Base-by-base conservation (phyloP, 2,113 vertebrate genomes). In the Cyphomyrus discorhynchus region DNA sequence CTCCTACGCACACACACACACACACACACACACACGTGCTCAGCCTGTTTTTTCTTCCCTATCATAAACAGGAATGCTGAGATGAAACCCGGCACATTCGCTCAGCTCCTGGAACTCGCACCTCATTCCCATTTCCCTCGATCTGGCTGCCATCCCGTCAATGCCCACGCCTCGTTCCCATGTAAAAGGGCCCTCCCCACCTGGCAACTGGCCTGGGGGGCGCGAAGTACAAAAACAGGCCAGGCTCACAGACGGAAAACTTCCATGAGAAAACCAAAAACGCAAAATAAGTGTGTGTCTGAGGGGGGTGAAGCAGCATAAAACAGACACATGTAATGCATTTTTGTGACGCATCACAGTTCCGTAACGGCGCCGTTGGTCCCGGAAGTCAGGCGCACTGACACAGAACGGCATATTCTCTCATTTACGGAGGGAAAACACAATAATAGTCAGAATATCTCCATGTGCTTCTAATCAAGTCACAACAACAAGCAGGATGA, bases 381-480 rank as follows among this genome's bases (percentile, higher is more conserved):
- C 10, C 39, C 42, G 35, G 42, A 46, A 21, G 80, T 83, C 82
- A 45, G 1, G 19, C 5, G 7, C 82, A 46, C 24, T 19, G 39
- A 31, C 17, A 9, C 45, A 84, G 19, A n/a, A 8, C 35, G 2
- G n/a, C 87, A 45, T 50, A 24, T 49, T 66, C 58, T 66, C 58
- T 66, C n/a, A 13, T 66, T 46, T 42, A 66, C 53, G 15, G 19
- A 62, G n/a, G 2, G 17, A 88, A 87, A 87, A 62, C 11, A 13
- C 6, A 35, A 56, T n/a, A 88, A 70, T 74, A 5, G n/a, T 35
- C 24, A 27, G 66, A 58, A 49, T 47, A 46, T 39, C 87, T 88
- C 87, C 58, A 88, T 88, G 62, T 88, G 87, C 46, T 88, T 88
- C 87, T 50, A 88, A 88, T 88, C 66, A 88, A 88, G 58, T 74